A percentile compares a stretch with the other conserved stretches of the same genome.
Conservation (phyloP, 2,113 vertebrate species). For the Rhea pennata region DNA sequence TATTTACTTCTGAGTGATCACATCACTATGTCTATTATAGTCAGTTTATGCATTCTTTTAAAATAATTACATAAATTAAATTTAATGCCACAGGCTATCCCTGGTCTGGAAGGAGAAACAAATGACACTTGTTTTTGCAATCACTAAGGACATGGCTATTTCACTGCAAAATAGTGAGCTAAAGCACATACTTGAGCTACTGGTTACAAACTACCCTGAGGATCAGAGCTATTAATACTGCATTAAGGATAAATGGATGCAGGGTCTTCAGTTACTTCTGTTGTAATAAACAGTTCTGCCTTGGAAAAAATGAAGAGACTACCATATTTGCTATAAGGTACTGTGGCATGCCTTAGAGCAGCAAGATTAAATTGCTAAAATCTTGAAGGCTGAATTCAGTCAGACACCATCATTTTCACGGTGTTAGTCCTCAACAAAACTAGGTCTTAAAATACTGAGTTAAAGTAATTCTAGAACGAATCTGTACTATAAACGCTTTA, state of each 20-base stretch:
- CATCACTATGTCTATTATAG: neutral
- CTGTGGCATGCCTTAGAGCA: neutral
- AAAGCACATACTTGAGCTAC: neutral
- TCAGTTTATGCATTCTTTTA: neutral
- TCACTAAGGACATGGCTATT: neutral
- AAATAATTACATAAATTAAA: neutral
- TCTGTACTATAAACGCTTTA: neutral
- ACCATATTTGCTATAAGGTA: neutral
- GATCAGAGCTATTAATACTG: neutral
- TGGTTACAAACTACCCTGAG: neutral
- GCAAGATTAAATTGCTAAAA: neutral
- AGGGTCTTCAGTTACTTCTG: neutral
- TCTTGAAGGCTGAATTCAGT: neutral
- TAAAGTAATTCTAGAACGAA: neutral
- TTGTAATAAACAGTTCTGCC: neutral
- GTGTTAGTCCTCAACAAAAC: neutral
- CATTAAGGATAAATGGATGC: neutral
- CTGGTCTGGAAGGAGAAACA: neutral
- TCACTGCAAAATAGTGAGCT: neutral
- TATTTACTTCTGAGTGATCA: neutral
- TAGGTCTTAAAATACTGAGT: neutral
- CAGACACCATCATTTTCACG: neutral
- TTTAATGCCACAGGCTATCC: neutral
- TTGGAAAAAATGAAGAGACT: neutral
- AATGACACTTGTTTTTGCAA: neutral